Percentiles rank a stretch among this genome's conserved stretches.
Conservation (phyloP, 1,140 invertebrate species). For the Temnothorax nylanderi region DNA sequence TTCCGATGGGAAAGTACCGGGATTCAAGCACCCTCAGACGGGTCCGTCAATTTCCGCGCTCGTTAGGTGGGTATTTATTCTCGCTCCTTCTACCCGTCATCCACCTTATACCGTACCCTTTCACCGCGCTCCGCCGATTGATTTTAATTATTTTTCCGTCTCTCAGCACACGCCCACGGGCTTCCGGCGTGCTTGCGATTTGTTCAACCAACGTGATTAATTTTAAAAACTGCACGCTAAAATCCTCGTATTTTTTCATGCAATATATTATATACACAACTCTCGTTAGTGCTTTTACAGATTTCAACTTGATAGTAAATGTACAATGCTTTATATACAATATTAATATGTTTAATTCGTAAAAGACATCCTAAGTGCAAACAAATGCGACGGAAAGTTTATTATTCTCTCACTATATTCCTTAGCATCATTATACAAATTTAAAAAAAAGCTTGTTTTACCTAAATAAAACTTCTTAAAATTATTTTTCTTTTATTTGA, state of each 20-base stretch:
- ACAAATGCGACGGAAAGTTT: background rate
- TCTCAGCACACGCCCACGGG: constrained; percentile 4
- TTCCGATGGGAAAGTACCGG: constrained; percentile 62
- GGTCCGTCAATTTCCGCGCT: constrained; percentile 76
- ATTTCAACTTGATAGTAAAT: background rate
- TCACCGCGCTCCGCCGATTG: constrained; percentile 63
- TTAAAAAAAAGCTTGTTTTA: background rate
- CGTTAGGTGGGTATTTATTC: constrained; percentile 77
- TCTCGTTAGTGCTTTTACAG: background rate
- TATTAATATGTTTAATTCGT: background rate
- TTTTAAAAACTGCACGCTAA: constrained; percentile 53
- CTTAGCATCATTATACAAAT: background rate
- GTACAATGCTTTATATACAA: background rate
- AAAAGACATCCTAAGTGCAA: background rate
- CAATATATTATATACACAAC: background rate
- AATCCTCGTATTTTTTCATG: background rate
- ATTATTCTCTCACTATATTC: background rate
- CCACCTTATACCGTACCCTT: constrained; percentile 65
- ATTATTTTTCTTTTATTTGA: background rate
- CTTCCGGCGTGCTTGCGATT: background rate
- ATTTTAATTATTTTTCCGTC: constrained; percentile 74
- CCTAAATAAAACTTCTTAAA: background rate
- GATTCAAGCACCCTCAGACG: constrained; percentile 72
- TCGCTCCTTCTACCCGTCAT: constrained; percentile 65
- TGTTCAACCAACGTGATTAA: constrained; percentile 52